phyloP scores from a whole-genome alignment of 2,113 vertebrate genomes.

The Dissostichus mawsoni region DNA sequence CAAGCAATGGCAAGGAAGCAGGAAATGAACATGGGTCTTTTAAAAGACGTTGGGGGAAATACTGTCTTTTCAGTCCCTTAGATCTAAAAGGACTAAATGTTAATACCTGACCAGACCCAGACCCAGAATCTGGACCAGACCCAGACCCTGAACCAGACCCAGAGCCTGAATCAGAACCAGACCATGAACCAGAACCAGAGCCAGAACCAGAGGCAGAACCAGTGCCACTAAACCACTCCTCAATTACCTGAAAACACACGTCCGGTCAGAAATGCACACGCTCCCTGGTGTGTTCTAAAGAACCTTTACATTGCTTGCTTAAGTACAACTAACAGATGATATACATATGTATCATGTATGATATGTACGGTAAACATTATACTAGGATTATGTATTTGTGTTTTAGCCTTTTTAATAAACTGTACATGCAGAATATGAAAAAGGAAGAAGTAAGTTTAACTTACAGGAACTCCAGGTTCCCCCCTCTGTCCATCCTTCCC shows the following conservation, averaged over 20 bases:
- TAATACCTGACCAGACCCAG: slow-evolving; percentile 72
- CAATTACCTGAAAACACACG: slow-evolving; percentile 77
- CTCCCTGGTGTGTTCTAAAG: no score
- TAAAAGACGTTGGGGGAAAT: slow-evolving; percentile 62
- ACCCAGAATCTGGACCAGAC: not conserved
- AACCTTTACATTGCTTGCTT: not conserved
- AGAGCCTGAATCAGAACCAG: slow-evolving; percentile 41
- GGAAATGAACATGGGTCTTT: slow-evolving; percentile 52
- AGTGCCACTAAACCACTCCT: slow-evolving; percentile 80
- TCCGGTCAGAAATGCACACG: slow-evolving; percentile 26
- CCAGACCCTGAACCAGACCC: slow-evolving; percentile 44
- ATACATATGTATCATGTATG: no score
- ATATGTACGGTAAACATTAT: not conserved
- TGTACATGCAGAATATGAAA: not conserved
- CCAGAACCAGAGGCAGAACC: slow-evolving; percentile 64
- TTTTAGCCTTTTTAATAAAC: not conserved
- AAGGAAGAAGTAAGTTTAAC: slow-evolving; percentile 37
- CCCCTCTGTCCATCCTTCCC: slow-evolving; percentile 85
- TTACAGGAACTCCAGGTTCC: slow-evolving; percentile 86
- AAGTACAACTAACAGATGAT: not conserved
- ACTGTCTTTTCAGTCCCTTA: slow-evolving; percentile 69
- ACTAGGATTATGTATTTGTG: not conserved
- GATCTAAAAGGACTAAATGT: slow-evolving; percentile 49
- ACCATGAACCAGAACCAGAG: slow-evolving; percentile 47
- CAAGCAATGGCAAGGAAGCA: slow-evolving; percentile 25